These are phyloP conservation scores for Asteroscopus sphinx DNA, from an alignment of 2,888 invertebrate species.

Conservation along the genomic window DNA sequence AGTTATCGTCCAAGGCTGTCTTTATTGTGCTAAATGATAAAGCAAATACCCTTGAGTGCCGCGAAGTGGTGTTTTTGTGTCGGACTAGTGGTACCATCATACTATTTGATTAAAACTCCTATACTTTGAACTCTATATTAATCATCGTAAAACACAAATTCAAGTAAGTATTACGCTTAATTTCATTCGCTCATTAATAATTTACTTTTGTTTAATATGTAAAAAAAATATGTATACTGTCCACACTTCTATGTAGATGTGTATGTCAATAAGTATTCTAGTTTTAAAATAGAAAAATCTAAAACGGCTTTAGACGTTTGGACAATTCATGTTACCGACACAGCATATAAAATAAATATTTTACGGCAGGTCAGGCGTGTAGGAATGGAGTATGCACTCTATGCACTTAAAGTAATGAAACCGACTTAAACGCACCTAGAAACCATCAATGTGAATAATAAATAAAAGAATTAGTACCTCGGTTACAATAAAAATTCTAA, in stretches of 20 bases:
- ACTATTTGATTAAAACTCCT: conserved; percentile 12
- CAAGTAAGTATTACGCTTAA: conserved; percentile 4
- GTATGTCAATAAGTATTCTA: conserved; percentile 4
- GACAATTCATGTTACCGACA: conserved; percentile 43
- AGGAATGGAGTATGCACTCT: conserved; percentile 50
- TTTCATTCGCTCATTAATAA: conserved; percentile 17
- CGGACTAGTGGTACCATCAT: conserved; percentile 37
- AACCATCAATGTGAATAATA: conserved; percentile 16
- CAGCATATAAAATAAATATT: conserved; percentile 52
- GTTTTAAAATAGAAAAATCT: conserved; percentile 23
- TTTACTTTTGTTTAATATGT: conserved; percentile 13
- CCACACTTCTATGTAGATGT: conserved; percentile 2
- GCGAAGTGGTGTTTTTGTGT: conserved; percentile 62
- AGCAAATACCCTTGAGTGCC: conserved; percentile 70
- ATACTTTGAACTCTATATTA: conserved; percentile 31
- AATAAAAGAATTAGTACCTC: not conserved
- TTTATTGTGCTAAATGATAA: conserved; percentile 69
- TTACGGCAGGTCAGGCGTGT: conserved; percentile 54
- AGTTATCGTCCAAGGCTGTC: conserved; percentile 56
- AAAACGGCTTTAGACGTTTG: conserved; percentile 17
- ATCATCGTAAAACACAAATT: conserved; percentile 5
- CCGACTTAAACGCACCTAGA: conserved; percentile 26
- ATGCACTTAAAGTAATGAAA: conserved; percentile 54
- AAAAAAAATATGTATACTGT: conserved; percentile 3
- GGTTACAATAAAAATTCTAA: not conserved